A percentile compares a stretch with the other conserved stretches of the same genome.
Evolutionary conservation across 37 sponge, comb jelly and placozoan species (phyloP).

Genomic region (Spongilla lacustris): DNA sequence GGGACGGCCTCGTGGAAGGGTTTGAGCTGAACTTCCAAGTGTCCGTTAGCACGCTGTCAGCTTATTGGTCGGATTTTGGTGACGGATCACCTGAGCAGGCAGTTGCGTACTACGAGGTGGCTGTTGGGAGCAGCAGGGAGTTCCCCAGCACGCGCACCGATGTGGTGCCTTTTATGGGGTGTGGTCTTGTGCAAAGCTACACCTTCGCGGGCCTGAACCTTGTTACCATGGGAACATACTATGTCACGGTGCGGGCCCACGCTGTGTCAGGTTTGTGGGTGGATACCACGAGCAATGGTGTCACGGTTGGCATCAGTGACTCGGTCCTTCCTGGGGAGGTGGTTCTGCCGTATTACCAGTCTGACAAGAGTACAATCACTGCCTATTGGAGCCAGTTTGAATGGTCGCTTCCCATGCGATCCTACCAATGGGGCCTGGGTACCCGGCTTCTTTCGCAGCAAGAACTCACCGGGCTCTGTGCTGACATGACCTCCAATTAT

Average conservation of each 20-base stretch:
- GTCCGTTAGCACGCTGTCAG: constrained; percentile 41
- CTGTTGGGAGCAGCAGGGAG: constrained; percentile 65
- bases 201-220: constrained; percentile 63
- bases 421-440: constrained; percentile 80
- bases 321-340: constrained; percentile 58
- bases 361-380: constrained; percentile 29
- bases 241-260: constrained; percentile 79
- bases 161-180: constrained; percentile 68
- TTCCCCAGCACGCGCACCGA: constrained; percentile 72
- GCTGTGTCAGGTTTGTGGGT: constrained; percentile 67
- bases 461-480: constrained; percentile 41
- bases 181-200: constrained; percentile 52
- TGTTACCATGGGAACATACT: constrained; percentile 48
- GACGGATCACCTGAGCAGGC: constrained; percentile 66
- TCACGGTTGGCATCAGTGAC: constrained; percentile 49
- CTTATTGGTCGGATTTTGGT: constrained; percentile 75
- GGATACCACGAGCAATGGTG: constrained; percentile 81
- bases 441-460: constrained; percentile 1
- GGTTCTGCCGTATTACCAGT: constrained; percentile 40
- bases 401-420: constrained; percentile 62
- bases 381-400: constrained; percentile 75
- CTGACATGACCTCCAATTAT: constrained; percentile 30
- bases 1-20: constrained; percentile 63
- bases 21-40: constrained; percentile 85
- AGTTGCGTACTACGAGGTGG: constrained; percentile 72